Percentiles rank a stretch among this genome's conserved stretches.
These are phyloP conservation scores for Trichogramma pretiosum DNA, from an alignment of 1,140 invertebrate genomes.

Conservation along the genomic window DNA sequence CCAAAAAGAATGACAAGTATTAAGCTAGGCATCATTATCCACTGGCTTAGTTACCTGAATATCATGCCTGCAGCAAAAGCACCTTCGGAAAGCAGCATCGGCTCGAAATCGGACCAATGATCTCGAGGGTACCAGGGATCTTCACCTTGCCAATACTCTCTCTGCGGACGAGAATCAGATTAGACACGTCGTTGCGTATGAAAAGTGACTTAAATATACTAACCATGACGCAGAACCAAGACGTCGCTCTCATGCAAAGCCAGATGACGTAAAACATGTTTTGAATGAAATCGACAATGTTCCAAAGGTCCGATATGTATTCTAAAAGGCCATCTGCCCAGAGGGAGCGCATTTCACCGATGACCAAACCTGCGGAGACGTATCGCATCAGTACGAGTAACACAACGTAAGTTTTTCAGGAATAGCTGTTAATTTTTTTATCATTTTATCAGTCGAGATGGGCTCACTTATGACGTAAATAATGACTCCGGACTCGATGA, in stretches of 20 bases:
- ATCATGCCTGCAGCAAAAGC: slow-evolving; percentile 93
- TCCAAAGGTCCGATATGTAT: slow-evolving; percentile 91
- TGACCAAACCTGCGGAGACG: slow-evolving; percentile 77
- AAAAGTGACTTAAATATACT: slow-evolving; percentile 12
- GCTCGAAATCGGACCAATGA: slow-evolving; percentile 87
- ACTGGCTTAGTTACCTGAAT: slow-evolving; percentile 77
- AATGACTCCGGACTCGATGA: slow-evolving; percentile 74
- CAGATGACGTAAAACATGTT: slow-evolving; percentile 90
- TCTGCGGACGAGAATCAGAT: slow-evolving; percentile 39
- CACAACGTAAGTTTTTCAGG: no score
- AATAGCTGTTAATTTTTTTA: no score
- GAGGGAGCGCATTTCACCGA: slow-evolving; percentile 77
- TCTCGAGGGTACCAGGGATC: slow-evolving; percentile 77
- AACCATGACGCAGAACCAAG: slow-evolving; percentile 72
- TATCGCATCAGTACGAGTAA: no score
- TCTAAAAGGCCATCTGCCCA: slow-evolving; percentile 82
- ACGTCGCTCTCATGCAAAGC: slow-evolving; percentile 67
- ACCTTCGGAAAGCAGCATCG: slow-evolving; percentile 87
- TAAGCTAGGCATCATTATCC: no score
- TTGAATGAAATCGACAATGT: slow-evolving; percentile 92
- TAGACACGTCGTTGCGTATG: not conserved
- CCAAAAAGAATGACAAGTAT: no score
- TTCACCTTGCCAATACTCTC: slow-evolving; percentile 60
- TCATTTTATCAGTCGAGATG: no score
- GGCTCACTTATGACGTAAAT: slow-evolving; percentile 68